Conservation (phyloP, 37 sponge, comb jelly and placozoan genomes). For the Diacarnus erythraeanus region DNA sequence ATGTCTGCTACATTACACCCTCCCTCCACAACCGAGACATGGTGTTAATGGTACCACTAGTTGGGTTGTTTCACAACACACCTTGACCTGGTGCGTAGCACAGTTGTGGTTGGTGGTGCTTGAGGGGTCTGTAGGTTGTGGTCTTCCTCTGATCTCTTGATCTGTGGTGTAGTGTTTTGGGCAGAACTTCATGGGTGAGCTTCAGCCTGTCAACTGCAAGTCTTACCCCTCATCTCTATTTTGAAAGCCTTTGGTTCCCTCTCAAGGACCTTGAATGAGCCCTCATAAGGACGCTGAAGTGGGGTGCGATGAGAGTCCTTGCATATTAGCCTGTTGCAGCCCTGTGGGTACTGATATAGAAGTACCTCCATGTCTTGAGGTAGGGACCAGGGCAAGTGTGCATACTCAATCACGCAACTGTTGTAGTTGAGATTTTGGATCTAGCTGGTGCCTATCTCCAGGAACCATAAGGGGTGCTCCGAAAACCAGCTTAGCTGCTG, state of each 20-base stretch:
- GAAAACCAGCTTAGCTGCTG: constrained; percentile 5
- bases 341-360: constrained; percentile 9
- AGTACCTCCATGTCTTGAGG: no score
- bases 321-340: not conserved
- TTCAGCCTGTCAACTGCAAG: constrained; percentile 41
- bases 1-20: no score
- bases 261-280: constrained; percentile 35
- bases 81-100: no score
- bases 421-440: constrained; percentile 9
- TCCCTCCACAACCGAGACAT: no score
- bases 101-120: no score
- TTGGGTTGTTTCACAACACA: no score
- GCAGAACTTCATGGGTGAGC: no score
- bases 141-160: no score
- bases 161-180: no score
- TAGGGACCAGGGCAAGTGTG: constrained; percentile 21
- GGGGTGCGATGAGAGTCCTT: constrained; percentile 28
- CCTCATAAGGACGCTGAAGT: constrained; percentile 40
- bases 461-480: constrained; percentile 33
- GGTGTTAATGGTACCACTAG: no score
- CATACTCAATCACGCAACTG: constrained; percentile 18
- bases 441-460: constrained; percentile 1
- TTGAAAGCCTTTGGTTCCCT: constrained; percentile 23
- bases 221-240: constrained; percentile 12
- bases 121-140: no score